These are phyloP conservation scores for Coreius guichenoti DNA, from an alignment of 2,797 vertebrate species.

Conservation along the genomic window DNA sequence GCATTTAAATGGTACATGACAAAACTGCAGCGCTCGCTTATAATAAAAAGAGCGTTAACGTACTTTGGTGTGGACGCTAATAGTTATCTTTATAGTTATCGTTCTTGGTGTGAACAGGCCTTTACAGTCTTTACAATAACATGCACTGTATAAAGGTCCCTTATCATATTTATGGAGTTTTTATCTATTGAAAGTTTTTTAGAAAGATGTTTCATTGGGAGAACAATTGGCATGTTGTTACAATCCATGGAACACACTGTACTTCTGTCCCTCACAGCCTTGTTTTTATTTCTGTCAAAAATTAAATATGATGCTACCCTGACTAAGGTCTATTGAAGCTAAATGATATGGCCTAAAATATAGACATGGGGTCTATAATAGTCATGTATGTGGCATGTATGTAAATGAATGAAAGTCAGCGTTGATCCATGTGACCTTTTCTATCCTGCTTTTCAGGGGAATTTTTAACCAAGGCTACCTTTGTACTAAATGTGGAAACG, in stretches of 20 bases:
- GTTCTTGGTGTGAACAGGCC: not conserved
- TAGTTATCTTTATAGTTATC: not conserved
- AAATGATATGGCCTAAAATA: not conserved
- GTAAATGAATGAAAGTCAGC: not conserved
- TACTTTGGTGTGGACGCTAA: not conserved
- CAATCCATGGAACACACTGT: not conserved
- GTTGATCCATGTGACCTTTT: not conserved
- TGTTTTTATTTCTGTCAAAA: not conserved
- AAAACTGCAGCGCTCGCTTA: not conserved
- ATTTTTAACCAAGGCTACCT: slow-evolving; percentile 95
- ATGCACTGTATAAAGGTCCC: not conserved
- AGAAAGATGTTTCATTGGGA: not conserved
- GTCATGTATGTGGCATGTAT: not conserved
- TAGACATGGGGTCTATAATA: not conserved
- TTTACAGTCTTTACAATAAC: not conserved
- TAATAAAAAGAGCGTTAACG: not conserved
- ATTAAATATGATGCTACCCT: not conserved
- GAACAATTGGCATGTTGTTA: not conserved
- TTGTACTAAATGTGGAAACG: slow-evolving; percentile 92
- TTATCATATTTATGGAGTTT: not conserved
- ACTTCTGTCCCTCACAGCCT: not conserved
- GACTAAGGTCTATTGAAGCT: not conserved
- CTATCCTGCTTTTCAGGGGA: slow-evolving; percentile 81
- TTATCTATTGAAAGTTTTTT: not conserved
- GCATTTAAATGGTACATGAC: not conserved